phyloP scores from a whole-genome alignment of 2,797 vertebrate species.

The Channallabes apus region DNA sequence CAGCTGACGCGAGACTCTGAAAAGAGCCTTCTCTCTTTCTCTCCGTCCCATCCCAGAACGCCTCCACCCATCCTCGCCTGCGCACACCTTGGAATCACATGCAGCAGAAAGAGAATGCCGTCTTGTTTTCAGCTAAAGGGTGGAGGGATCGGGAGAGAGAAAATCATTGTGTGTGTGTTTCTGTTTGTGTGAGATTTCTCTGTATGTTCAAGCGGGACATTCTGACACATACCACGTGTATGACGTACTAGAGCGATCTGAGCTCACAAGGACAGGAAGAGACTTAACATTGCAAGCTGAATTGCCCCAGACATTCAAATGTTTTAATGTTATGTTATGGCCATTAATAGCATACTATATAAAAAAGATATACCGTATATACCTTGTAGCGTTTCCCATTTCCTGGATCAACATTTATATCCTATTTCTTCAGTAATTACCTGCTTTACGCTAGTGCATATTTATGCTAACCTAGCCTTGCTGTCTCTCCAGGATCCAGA shows the following conservation, averaged over 20 bases:
- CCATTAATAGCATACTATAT: background rate
- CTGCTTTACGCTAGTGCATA: background rate
- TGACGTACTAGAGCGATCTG: background rate
- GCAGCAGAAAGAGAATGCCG: conserved; percentile 27
- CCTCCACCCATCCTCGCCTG: conserved; percentile 24
- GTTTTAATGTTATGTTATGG: background rate
- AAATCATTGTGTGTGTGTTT: background rate
- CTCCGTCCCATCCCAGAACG: background rate
- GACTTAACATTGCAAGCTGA: background rate
- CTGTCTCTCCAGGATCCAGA: too few relatives aligned
- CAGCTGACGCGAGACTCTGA: conserved; percentile 36
- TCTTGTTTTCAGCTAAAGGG: conserved; percentile 38
- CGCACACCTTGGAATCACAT: conserved; percentile 15
- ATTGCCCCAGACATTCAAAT: background rate
- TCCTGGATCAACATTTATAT: background rate
- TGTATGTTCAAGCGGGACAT: conserved; percentile 4
- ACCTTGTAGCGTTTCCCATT: background rate
- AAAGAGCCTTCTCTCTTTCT: conserved; percentile 23
- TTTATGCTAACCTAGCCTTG: background rate
- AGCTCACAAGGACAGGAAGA: background rate
- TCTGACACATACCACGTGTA: conserved; percentile 8
- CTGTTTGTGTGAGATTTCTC: background rate
- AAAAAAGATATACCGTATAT: background rate
- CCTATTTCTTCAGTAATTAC: background rate
- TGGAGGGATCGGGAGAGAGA: background rate